Base-by-base conservation (phyloP, 2,888 invertebrate species). In the Lymantria monacha region DNA sequence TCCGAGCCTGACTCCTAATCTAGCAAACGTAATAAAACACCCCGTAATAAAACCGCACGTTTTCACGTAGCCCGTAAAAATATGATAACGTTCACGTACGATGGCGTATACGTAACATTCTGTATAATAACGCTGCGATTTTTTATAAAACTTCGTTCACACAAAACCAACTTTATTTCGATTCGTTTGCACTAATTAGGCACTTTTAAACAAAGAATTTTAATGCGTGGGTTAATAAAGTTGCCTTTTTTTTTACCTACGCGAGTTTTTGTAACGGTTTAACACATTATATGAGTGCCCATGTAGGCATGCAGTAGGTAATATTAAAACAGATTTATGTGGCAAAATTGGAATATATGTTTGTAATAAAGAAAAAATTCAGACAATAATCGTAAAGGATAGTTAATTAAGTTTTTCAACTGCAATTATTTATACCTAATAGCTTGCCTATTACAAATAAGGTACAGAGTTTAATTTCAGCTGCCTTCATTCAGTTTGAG, bases 41-140 rank as follows among this genome's bases (percentile, higher is more conserved):
- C 72, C 79, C 77, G 76, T 83, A 84, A 87, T 89, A 88, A 90
- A 89, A 87, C 66, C 75, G 76, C 79, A 76, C 85, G 79, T 87
- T 89, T 89, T 87, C 89, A 88, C 86, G 86, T 86, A 74, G 72
- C 70, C 82, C 85, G 81, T 90, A 89, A 91, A 89, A 90, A 87
- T 88, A 88, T 91, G 90, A 89, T 91, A 89, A 91, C 87, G 80
- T 80, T 80, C 86, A 87, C 87, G 87, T 84, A 82, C 71, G 68
- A 63, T 60, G 61, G 61, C 63, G 46, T n/a, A 46, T n/a, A 53
- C 40, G 49, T 46, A 61, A 56, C 51, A 53, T 59, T 53, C 44
- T n/a, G 3, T 12, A 50, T 56, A 56, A 42, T 53, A 60, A 68
- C 58, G 53, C 55, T 48, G 64, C 56, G 59, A 66, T 57, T 62